phyloP scores from a whole-genome alignment of 2,888 invertebrate genomes.

The Elmis aenea region DNA sequence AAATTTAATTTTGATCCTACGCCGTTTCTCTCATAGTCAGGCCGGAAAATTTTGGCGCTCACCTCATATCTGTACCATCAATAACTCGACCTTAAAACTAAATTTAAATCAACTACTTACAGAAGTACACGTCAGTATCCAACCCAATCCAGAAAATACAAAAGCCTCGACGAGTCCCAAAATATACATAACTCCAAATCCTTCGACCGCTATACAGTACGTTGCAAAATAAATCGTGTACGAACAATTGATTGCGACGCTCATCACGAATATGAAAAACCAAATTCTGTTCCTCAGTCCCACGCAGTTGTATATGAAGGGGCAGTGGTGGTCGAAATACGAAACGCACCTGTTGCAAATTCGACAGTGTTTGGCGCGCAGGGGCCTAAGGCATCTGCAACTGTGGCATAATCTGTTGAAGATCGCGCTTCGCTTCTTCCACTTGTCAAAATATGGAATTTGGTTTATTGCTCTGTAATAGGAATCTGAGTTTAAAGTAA shows the following conservation, averaged over 20 bases:
- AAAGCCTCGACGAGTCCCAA: slow-evolving; percentile 77
- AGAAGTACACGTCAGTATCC: slow-evolving; percentile 83
- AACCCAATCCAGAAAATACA: slow-evolving; percentile 78
- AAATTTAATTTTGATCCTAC: too few relatives aligned
- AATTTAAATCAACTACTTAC: slow-evolving; percentile 53
- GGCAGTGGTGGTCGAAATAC: slow-evolving; percentile 93
- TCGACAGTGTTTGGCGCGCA: slow-evolving; percentile 87
- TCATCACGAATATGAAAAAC: slow-evolving; percentile 87
- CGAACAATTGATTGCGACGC: slow-evolving; percentile 82
- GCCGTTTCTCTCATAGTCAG: too few relatives aligned
- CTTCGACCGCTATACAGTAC: slow-evolving; percentile 79
- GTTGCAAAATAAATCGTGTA: slow-evolving; percentile 84
- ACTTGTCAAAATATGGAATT: slow-evolving; percentile 88
- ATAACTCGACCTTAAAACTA: too few relatives aligned
- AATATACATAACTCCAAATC: slow-evolving; percentile 80
- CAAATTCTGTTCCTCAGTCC: slow-evolving; percentile 88
- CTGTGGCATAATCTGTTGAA: slow-evolving; percentile 84
- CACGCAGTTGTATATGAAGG: slow-evolving; percentile 93
- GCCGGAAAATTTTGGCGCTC: too few relatives aligned
- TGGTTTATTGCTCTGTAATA: slow-evolving; percentile 88
- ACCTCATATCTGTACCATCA: too few relatives aligned
- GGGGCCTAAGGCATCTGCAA: slow-evolving; percentile 77
- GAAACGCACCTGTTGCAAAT: slow-evolving; percentile 75
- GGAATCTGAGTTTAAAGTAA: slow-evolving; percentile 83
- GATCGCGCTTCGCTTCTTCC: slow-evolving; percentile 80